Evolutionary conservation across 2,113 vertebrate species (phyloP).

Genomic region (Sclerurus mexicanus): DNA sequence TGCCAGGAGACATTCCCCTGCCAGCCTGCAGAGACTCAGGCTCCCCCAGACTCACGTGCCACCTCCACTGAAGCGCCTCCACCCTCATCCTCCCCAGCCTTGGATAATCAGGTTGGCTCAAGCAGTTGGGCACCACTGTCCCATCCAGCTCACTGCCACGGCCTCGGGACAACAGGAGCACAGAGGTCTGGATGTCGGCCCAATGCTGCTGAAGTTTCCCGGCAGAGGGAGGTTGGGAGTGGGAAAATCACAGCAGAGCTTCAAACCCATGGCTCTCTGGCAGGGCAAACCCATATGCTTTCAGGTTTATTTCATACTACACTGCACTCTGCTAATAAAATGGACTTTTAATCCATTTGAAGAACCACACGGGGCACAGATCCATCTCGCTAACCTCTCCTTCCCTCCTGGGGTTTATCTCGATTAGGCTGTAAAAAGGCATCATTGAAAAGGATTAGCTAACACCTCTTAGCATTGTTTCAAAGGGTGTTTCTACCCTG

Average conservation of each 20-base stretch:
- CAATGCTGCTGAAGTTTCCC: background rate
- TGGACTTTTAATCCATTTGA: conserved; percentile 57
- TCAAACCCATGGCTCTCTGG: background rate
- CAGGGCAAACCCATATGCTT: conserved; percentile 1
- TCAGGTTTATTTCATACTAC: conserved; percentile 65
- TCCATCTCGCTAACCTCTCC: conserved; percentile 34
- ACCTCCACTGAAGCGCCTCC: background rate
- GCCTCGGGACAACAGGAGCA: background rate
- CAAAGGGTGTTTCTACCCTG: background rate
- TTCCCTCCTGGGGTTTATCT: conserved; percentile 62
- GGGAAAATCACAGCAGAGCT: background rate
- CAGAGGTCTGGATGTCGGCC: background rate
- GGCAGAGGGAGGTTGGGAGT: background rate
- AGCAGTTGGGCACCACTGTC: background rate
- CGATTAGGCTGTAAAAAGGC: conserved; percentile 63
- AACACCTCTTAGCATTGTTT: conserved; percentile 17
- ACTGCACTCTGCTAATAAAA: conserved; percentile 62
- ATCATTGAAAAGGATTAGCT: conserved; percentile 47
- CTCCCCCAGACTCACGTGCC: background rate
- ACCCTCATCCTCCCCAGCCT: background rate
- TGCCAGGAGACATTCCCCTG: rapidly evolving
- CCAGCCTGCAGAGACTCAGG: background rate
- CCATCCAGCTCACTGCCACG: background rate
- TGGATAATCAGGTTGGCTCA: background rate
- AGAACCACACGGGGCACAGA: conserved; percentile 58